A percentile compares a stretch with the other conserved stretches of the same genome.
phyloP scores from a whole-genome alignment of 2,797 vertebrate genomes.

The Galaxias olidus region DNA sequence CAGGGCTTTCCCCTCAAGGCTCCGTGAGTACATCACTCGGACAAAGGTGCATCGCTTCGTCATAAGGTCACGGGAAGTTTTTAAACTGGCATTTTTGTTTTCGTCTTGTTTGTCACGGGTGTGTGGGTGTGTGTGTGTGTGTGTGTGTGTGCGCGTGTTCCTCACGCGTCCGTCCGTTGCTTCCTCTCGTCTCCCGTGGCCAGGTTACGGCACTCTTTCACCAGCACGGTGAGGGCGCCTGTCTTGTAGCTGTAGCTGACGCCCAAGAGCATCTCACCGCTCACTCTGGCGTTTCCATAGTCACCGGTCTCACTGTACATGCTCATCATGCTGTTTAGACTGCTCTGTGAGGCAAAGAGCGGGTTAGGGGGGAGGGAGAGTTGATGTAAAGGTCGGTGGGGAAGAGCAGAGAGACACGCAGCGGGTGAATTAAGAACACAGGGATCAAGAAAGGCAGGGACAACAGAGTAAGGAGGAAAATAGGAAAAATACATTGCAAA shows the following conservation, averaged over 20 bases:
- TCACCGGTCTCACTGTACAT: conserved; percentile 97
- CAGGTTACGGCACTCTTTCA: conserved; percentile 93
- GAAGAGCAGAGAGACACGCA: conserved; percentile 3
- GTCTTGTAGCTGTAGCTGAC: conserved; percentile 97
- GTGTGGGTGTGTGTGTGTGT: conserved; percentile 10
- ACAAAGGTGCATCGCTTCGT: neutral
- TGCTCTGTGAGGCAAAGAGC: conserved; percentile 78
- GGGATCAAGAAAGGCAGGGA: neutral
- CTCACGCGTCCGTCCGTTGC: conserved; percentile 93
- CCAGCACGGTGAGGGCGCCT: conserved; percentile 89
- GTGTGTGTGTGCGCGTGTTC: conserved; percentile 39
- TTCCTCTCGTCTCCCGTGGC: conserved; percentile 91
- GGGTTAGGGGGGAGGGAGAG: neutral
- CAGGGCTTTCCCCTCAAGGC: neutral
- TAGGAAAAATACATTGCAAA: neutral
- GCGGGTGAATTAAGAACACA: neutral
- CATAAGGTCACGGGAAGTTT: neutral
- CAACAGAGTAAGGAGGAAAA: neutral
- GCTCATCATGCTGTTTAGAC: conserved; percentile 95
- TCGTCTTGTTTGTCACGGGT: neutral
- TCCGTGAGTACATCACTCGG: neutral
- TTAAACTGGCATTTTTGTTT: neutral
- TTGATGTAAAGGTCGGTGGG: too few relatives aligned
- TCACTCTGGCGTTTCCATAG: conserved; percentile 92
- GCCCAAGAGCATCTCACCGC: conserved; percentile 91